phyloP scores from a whole-genome alignment of 1,140 invertebrate species.

The Drosophila sechellia region DNA sequence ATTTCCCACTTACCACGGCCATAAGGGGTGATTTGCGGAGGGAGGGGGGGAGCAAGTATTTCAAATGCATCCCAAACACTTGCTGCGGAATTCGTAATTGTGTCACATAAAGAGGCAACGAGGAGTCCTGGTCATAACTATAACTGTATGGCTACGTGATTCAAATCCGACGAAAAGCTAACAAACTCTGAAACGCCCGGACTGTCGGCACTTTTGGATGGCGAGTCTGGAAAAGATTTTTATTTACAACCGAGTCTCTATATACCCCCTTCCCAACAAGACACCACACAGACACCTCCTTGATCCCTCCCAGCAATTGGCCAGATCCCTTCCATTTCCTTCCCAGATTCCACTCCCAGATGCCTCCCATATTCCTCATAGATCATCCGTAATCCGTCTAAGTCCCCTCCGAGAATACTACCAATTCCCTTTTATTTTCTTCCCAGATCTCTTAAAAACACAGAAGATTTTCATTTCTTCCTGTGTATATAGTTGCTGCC shows the following conservation, averaged over 20 bases:
- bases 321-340: no score
- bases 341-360: no score
- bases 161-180: slow-evolving; percentile 26
- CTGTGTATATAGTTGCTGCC: no score
- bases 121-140: slow-evolving; percentile 40
- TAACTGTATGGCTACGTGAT: slow-evolving; percentile 46
- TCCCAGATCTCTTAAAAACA: no score
- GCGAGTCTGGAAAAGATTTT: background rate
- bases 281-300: no score
- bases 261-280: no score
- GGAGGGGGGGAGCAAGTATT: slow-evolving; percentile 13
- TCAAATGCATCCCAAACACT: slow-evolving; percentile 59
- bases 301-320: no score
- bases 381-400: no score
- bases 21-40: background rate
- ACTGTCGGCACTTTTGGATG: slow-evolving; percentile 17
- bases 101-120: slow-evolving; percentile 32
- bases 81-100: slow-evolving; percentile 51
- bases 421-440: no score
- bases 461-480: no score
- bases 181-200: slow-evolving; percentile 14
- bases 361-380: no score
- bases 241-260: slow-evolving; percentile 10
- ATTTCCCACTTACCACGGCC: slow-evolving; percentile 36
- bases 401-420: no score